phyloP scores from a whole-genome alignment of 2,888 invertebrate species.

The Microplitis manilae region DNA sequence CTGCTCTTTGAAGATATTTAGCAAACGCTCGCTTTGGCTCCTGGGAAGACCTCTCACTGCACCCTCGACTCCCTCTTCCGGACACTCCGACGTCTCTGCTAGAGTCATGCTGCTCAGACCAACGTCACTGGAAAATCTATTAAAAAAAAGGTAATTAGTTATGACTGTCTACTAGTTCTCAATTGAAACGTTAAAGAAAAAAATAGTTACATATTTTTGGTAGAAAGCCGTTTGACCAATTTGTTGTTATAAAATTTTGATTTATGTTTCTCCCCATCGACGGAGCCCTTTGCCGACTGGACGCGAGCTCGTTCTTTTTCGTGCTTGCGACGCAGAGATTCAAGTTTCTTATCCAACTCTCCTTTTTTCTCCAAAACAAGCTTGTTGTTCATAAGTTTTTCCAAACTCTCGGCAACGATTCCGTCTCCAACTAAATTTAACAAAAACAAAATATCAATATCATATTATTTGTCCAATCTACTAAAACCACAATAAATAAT shows the following conservation, averaged over 20 bases:
- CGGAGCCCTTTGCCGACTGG: conserved; percentile 75
- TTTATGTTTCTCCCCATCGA: conserved; percentile 78
- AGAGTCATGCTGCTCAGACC: conserved; percentile 59
- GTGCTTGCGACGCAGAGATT: conserved; percentile 85
- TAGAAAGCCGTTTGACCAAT: conserved; percentile 83
- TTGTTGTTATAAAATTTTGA: conserved; percentile 84
- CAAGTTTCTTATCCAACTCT: conserved; percentile 91
- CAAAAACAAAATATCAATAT: conserved; percentile 9
- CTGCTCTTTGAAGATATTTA: conserved; percentile 79
- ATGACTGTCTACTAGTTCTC: not conserved
- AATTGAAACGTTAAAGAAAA: conserved; percentile 23
- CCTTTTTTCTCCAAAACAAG: conserved; percentile 85
- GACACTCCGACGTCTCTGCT: conserved; percentile 72
- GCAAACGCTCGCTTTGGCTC: conserved; percentile 78
- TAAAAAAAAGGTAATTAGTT: not conserved
- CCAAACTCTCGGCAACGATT: conserved; percentile 84
- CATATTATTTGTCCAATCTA: not conserved
- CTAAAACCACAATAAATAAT: not conserved
- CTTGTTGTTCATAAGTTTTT: conserved; percentile 86
- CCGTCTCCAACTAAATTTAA: conserved; percentile 65
- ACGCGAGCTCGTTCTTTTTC: conserved; percentile 82
- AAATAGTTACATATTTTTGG: conserved; percentile 83
- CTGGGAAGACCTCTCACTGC: conserved; percentile 74
- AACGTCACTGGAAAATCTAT: conserved; percentile 64
- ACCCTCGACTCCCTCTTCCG: conserved; percentile 73